Conservation (phyloP, 2,797 vertebrate genomes). For the Pseudopleuronectes americanus region DNA sequence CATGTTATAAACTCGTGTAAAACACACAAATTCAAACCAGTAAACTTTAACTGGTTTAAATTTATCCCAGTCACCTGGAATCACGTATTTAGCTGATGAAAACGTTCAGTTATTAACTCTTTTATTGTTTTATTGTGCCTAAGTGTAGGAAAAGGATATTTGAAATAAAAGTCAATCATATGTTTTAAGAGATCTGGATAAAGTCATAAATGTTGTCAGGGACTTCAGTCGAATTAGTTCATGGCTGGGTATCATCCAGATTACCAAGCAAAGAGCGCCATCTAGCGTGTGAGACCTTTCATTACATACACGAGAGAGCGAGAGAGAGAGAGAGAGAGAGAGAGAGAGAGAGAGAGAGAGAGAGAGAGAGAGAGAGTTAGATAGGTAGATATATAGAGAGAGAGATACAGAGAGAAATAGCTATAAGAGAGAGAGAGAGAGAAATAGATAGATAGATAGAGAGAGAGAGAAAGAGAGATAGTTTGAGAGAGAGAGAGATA, state of each 20-base stretch:
- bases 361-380: too few relatives aligned
- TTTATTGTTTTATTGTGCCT: too few relatives aligned
- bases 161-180: too few relatives aligned
- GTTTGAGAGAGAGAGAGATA: neutral
- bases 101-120: too few relatives aligned
- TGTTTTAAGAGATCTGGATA: neutral
- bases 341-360: neutral
- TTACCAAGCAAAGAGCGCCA: slow-evolving; percentile 40
- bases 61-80: neutral
- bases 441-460: neutral
- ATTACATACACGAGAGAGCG: slow-evolving; percentile 19
- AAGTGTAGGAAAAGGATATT: too few relatives aligned
- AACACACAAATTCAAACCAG: neutral
- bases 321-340: too few relatives aligned
- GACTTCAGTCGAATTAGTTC: neutral
- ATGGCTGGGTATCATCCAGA: neutral
- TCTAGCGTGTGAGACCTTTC: slow-evolving; percentile 6
- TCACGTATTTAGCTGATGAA: too few relatives aligned
- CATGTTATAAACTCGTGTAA: neutral
- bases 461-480: too few relatives aligned
- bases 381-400: neutral
- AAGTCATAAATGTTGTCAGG: neutral
- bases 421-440: too few relatives aligned
- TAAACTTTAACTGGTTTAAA: too few relatives aligned
- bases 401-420: too few relatives aligned